Evolutionary conservation across 2,113 vertebrate species (phyloP).

Genomic region (Percina caprodes): DNA sequence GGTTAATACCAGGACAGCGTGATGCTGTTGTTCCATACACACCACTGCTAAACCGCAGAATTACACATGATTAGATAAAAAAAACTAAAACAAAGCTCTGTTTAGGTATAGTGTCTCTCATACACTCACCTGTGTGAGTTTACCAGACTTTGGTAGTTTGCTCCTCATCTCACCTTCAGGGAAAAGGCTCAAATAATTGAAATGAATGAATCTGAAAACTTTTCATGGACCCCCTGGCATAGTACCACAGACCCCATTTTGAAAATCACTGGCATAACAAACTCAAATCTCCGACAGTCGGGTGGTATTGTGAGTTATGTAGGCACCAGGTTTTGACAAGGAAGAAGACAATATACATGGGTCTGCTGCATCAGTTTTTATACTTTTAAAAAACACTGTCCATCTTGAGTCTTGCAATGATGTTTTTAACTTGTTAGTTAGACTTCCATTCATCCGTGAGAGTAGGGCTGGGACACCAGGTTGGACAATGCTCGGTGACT

Average conservation of each 20-base stretch:
- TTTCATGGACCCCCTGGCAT: no score
- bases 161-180: background rate
- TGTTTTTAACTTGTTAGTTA: background rate
- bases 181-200: background rate
- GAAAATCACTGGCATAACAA: background rate
- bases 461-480: background rate
- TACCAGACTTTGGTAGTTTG: background rate
- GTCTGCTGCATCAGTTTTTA: background rate
- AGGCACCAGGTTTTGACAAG: background rate
- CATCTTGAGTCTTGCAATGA: background rate
- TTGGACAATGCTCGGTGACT: background rate
- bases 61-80: background rate
- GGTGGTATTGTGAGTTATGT: background rate
- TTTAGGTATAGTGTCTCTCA: background rate
- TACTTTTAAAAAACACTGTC: background rate
- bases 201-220: no score
- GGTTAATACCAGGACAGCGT: constrained; percentile 4
- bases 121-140: background rate
- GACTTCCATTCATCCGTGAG: background rate
- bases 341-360: background rate
- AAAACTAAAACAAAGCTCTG: background rate
- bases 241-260: no score
- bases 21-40: constrained; percentile 4
- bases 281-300: background rate
- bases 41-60: background rate